A percentile compares a stretch with the other conserved stretches of the same genome.
Evolutionary conservation across 1,140 invertebrate species (phyloP).

Genomic region (Lasaia peninsularis): DNA sequence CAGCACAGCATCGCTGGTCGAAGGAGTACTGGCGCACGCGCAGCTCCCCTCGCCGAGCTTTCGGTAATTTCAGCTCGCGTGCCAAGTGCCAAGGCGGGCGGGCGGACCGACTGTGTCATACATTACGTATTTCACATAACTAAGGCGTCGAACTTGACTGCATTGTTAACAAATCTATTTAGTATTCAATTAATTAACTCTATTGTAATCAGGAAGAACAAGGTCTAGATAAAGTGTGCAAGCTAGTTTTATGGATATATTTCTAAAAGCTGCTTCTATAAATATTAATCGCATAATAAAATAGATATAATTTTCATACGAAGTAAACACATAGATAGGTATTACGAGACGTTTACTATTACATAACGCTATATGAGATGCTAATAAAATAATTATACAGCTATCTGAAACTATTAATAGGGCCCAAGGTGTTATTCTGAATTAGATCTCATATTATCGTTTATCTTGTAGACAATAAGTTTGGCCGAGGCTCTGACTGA

Average conservation of each 20-base stretch:
- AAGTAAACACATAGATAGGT: background rate
- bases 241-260: too few relatives aligned
- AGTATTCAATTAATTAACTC: too few relatives aligned
- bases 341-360: background rate
- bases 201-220: too few relatives aligned
- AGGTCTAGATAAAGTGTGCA: too few relatives aligned
- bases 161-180: background rate
- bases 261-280: too few relatives aligned
- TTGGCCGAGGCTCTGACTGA: background rate
- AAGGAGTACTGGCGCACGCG: constrained; percentile 70
- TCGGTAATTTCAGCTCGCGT: constrained; percentile 52
- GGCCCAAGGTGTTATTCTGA: constrained; percentile 1
- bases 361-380: background rate
- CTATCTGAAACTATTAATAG: constrained; percentile 8
- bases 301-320: too few relatives aligned
- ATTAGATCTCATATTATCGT: background rate
- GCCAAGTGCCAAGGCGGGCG: constrained; percentile 47
- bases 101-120: constrained; percentile 4
- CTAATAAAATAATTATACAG: background rate
- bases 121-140: background rate
- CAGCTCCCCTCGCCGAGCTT: constrained; percentile 49
- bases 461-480: constrained; percentile 4
- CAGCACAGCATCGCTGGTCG: constrained; percentile 78
- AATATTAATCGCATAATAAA: too few relatives aligned
- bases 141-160: background rate